Conservation (phyloP, 2,888 invertebrate species). For the Fragum whitleyi region DNA sequence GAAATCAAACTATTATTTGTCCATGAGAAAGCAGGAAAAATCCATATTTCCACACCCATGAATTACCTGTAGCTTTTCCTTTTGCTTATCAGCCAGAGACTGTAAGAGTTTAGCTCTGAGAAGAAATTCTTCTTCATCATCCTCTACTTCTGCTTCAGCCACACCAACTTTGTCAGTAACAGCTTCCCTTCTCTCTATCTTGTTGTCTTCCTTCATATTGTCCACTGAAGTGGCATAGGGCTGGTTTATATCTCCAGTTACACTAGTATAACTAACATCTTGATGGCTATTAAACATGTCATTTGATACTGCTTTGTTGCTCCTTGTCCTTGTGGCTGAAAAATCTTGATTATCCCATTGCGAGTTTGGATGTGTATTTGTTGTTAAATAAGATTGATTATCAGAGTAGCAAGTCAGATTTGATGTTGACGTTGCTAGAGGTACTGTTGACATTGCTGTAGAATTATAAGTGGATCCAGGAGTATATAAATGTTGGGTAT, state of each 20-base stretch:
- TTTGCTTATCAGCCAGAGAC: slow-evolving; percentile 70
- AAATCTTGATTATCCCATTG: neutral
- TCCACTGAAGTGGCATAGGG: neutral
- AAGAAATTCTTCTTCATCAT: slow-evolving; percentile 71
- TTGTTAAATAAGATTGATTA: neutral
- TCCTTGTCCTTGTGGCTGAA: neutral
- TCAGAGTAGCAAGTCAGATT: neutral
- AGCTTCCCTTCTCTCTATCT: neutral
- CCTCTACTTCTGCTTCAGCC: slow-evolving; percentile 39
- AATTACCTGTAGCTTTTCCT: slow-evolving; percentile 54
- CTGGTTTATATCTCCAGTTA: neutral
- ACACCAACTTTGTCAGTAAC: neutral
- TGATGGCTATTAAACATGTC: neutral
- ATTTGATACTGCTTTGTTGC: neutral
- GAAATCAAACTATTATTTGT: no score
- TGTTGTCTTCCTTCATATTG: neutral
- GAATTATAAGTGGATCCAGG: neutral
- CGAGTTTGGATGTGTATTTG: neutral
- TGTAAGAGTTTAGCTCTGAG: slow-evolving; percentile 76
- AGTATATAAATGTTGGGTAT: neutral
- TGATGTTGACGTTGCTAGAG: neutral
- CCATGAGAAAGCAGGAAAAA: no score
- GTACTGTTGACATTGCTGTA: neutral
- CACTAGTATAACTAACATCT: neutral
- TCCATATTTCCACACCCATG: no score